Evolutionary conservation across 1,140 invertebrate species (phyloP), one percentile per base, ranked within the genome.

Genomic region (Hycleus phaleratus): DNA sequence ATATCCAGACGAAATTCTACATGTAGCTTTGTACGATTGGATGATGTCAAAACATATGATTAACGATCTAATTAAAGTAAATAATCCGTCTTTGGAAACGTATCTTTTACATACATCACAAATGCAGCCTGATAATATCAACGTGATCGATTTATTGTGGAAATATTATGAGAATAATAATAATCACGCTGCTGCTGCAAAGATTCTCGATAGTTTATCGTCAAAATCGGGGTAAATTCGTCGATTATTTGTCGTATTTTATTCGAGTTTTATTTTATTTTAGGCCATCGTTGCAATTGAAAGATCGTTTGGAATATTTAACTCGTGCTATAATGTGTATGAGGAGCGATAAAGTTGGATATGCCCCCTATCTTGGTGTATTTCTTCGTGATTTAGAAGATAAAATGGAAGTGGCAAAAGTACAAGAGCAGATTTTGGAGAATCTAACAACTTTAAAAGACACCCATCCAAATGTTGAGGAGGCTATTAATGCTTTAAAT

Each of bases 321-420:
- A 91, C 93, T 1, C 81, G 93, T 64, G 94, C 95, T n/a, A 88
- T 97, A 43, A 89, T 97, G 77, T 97, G 93, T 73, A 88, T 95
- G 81, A 85, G 93, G 68, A 92, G 91, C 66, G 88, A 91, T 56
- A 85, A 88, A 67, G 82, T 85, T 42, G 87, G 86, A 9, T 84
- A 83, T 43, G 88, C 86, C 12, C 84, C 84, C 4, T 81, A 85
- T 60, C 80, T 88, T 64, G 90, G 92, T 3, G 86, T 96, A 64
- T 88, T 96, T 62, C 76, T 96, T 43, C 86, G 93, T 59, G 91
- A 96, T 69, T 77, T 98, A 38, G 93, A 97, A 75, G 96, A 98
- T 74, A 93, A 94, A 75, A 85, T 93, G 64, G 91, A 96, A 78
- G 86, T 93, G 61, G 90, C 87, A 48, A 79, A 85, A 65, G 85